Conservation (phyloP, 2,113 vertebrate species). For the Alces alces region DNA sequence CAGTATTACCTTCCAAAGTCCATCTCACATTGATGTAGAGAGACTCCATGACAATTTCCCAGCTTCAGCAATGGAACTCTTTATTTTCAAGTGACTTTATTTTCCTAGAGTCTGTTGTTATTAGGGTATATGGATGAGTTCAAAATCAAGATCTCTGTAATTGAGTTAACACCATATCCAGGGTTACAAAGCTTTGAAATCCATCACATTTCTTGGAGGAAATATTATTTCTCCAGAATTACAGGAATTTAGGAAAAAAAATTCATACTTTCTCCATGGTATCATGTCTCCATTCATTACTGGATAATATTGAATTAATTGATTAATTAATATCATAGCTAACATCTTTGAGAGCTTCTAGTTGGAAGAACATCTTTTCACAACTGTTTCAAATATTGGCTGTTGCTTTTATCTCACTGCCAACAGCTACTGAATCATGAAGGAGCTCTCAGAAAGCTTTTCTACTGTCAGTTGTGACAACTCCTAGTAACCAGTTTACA, state of each 20-base stretch:
- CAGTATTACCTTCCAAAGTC: neutral
- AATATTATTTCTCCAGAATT: neutral
- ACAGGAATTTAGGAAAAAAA: neutral
- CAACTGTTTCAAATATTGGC: neutral
- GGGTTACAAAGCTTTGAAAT: neutral
- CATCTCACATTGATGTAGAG: neutral
- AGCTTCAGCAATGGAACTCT: neutral
- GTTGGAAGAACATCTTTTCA: neutral
- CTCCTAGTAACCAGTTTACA: neutral
- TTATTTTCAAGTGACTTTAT: neutral
- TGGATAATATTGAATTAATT: neutral
- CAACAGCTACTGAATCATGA: neutral
- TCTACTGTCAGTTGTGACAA: neutral
- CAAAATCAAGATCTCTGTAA: neutral
- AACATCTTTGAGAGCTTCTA: neutral
- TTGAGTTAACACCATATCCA: neutral
- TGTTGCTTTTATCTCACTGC: neutral
- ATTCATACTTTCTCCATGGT: neutral
- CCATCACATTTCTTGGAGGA: neutral
- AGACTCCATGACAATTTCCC: neutral
- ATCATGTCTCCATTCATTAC: neutral
- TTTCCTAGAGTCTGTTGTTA: neutral
- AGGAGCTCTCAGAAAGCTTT: neutral
- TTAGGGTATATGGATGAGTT: neutral
- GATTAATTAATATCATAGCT: neutral